Evolutionary conservation across 2,888 invertebrate species (phyloP), one percentile per base, ranked within the genome.

Genomic region (Netelia melanura): DNA sequence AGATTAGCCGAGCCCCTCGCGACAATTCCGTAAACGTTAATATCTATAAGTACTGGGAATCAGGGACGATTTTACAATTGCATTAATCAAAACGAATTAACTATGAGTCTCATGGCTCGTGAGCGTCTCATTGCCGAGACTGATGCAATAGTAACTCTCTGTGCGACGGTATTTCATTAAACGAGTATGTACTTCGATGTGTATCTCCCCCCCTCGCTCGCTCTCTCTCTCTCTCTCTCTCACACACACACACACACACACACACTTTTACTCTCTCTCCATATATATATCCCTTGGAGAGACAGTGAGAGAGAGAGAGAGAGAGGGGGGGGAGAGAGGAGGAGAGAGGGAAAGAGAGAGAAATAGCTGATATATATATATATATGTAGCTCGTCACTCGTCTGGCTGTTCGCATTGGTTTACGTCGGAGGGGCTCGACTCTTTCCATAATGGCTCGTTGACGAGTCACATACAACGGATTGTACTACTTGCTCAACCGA

Each of bases 81-180:
- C 68, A 84, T 84, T 81, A 84, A 84, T 84, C 81, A 81, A 70
- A 78, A 75, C 81, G 81, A 78, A 84, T 84, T 74, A 81, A 78
- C 81, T 64, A 56, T 10, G 67, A 56, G 62, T 64, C 44, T 25
- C 70, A n/a, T 67, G 17, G 65, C 23, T 30, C 23, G 21, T 52
- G 78, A 68, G 43, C 21, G 52, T 74, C 61, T 72, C 77, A 30
- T 84, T 84, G 84, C 84, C 25, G 38, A n/a, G 17, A 23, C 68
- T 84, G 84, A 84, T 56, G 81, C 81, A 84, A 84, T 52, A 17
- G 70, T 78, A 25, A 71, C 62, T 25, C 62, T 58, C 17, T 61
- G 52, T 62, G 6, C 67, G 61, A 65, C 17, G 64, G 56, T 43
- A 52, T 54, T 61, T 48, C 14, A 48, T 48, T 10, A 14, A 48